Percentiles rank a stretch among this genome's conserved stretches.
phyloP scores from a whole-genome alignment of 2,888 invertebrate species.

The Philereme transversata region DNA sequence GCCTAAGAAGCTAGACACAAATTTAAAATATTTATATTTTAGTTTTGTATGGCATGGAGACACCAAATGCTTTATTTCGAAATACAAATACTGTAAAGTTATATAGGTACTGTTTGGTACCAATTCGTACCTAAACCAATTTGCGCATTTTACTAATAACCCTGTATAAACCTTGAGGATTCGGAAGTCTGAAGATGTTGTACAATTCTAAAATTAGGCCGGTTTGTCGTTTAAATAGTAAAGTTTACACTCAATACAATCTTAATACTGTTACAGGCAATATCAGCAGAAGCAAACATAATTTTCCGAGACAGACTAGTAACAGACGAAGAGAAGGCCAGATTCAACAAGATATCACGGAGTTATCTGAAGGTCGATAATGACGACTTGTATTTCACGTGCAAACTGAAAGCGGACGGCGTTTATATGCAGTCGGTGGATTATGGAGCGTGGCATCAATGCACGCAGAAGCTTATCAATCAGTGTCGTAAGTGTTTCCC shows the following conservation, averaged over 20 bases:
- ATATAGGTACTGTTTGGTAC: no score
- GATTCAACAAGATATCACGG: conserved; percentile 86
- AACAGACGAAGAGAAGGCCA: conserved; percentile 85
- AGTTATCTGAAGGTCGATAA: conserved; percentile 63
- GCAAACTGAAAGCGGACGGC: conserved; percentile 61
- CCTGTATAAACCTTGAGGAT: no score
- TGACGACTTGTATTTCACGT: conserved; percentile 56
- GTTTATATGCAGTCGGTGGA: conserved; percentile 71
- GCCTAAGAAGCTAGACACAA: no score
- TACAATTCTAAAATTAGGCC: neutral
- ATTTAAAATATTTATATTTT: no score
- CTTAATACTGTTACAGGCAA: conserved; percentile 73
- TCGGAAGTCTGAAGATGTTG: no score
- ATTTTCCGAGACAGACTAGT: conserved; percentile 91
- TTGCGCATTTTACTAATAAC: no score
- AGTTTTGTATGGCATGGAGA: no score
- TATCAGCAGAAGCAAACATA: conserved; percentile 89
- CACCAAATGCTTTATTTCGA: no score
- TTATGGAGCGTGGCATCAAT: conserved; percentile 85
- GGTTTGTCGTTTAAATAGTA: neutral
- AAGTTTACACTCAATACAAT: neutral
- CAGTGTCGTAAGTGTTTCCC: conserved; percentile 84
- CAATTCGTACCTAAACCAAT: no score
- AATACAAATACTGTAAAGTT: no score
- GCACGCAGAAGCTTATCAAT: conserved; percentile 85